Base-by-base conservation (phyloP, 37 sponge, comb jelly and placozoan species). In the Hormiphora californensis region DNA sequence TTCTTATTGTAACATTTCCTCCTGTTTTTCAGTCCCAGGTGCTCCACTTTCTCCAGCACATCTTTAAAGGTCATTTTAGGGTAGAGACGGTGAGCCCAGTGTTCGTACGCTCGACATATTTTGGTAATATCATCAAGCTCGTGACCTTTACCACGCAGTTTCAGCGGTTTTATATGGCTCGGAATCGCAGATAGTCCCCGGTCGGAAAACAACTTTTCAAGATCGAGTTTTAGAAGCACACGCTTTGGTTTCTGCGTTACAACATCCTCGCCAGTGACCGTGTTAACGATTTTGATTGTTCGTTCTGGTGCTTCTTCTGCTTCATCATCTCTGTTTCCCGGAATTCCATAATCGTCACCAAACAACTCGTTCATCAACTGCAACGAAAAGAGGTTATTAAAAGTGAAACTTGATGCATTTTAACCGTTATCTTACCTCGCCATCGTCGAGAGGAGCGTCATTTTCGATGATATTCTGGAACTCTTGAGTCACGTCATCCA, bases 51-150 rank as follows among this genome's bases (percentile, higher is more conserved):
- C 23, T 73, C 81, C 1, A 73, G 34, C 17, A 73, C 81, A 17
- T 73, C 81, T 41, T 73, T 73, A 28, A 73, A 73, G 1, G 36
- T 73, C 81, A 73, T 73, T 40, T 73, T 73, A 9, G 81, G 81
- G 43, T 73, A 73, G 8, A 73, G 81, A 11, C 81, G 9, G 35
- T 73, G 81, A 3, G 81, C 81, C 81, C 81, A 73, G 49, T 73
- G 81, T 41, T 73, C 81, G 43, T 73, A 73, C 21, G 81, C 81
- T 46, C 43, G 40, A 51, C 81, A 73, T 22, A 73, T 73, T 1
- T 73, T 73, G 12, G 81, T 73, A 15, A 73, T 73, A 40, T 73
- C 81, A n/a, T 73, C 81, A 19, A 73, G 35, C 49, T 73, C 81
- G 43, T 73, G 81, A 23, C 81, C 81, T 17, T 73, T 73, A 19